Base-by-base conservation (phyloP, 2,888 invertebrate genomes). In the Pogonocherus hispidulus region DNA sequence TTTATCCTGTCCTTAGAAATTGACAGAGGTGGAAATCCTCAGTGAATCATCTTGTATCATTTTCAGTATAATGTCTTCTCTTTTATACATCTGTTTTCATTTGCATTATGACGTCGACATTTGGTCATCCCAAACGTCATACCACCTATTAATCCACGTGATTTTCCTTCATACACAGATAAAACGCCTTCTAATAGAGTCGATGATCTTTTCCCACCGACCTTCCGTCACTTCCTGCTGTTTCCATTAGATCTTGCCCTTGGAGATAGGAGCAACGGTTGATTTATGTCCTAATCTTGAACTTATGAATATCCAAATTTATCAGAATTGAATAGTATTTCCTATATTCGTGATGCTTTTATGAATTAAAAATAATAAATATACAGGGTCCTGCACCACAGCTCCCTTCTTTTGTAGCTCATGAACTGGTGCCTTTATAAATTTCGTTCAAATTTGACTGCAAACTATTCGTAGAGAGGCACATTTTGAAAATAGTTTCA, bases 271-370 rank as follows among this genome's bases (percentile, higher is more conserved):
- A 41, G 41, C 41, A 41, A n/a, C 14, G n/a, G 41, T 14, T 41
- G 41, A 41, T 41, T 41, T 41, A 41, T 41, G 16, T n/a, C 14
- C 41, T 41, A 41, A 41, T 41, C 41, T 41, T 41, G 41, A 41
- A 14, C 41, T 41, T 1, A 41, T n/a, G 14, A 16, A 14, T 41
- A 41, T 41, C 41, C 41, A 16, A 41, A 41, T 41, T 41, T n/a
- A 16, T n/a, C 11, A 41, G 1, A 14, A 41, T 27, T 27, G 27
- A 8, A 14, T 16, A 14, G 3, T 14, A 14, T 41, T 41, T 41
- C 41, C 41, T 41, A 4, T n/a, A n/a, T 5, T 16, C 41, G 0
- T 41, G n/a, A 41, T 6, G 37, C 9, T n/a, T 37, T 37, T 14
- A 9, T 0, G 41, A 3, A 41, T 27, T 27, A 5, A 8, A 27